Base-by-base conservation (phyloP, 2,888 invertebrate genomes). In the Acleris emargana region DNA sequence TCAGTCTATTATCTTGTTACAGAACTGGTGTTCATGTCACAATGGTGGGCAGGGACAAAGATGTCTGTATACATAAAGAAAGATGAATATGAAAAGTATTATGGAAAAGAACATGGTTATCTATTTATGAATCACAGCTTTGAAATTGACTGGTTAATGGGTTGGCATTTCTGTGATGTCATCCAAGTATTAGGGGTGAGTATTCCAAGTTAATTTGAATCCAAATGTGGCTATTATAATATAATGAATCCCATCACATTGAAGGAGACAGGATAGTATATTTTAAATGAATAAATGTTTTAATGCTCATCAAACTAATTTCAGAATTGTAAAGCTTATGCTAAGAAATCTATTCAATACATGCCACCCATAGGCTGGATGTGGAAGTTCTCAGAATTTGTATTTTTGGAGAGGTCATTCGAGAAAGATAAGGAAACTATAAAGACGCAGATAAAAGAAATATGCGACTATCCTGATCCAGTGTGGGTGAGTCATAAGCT, bases 121-220 rank as follows among this genome's bases (percentile, higher is more conserved):
- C 94, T 97, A 57, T 92, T 99, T 58, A 97, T 99, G 97, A 99
- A 99, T 87, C 99, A 99, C 80, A 95, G 96, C 49, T 99, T 97
- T 86, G 99, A 99, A 93, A 95, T 98, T 74, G 99, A 99, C 86
- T 99, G 99, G 99, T 92, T 99, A 0, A 95, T 97, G 87, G 97
- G 98, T 20, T 99, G 98, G 98, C 95, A 98, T 82, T 94, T 97
- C 74, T 95, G 96, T 78, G 98, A 99, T 75, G 93, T 96, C 75
- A 93, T 96, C 72, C 88, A 93, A 73, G 94, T 97, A 71, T 92
- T 99, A 72, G 98, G 98, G 77, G 97, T 97, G 91, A 94, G 95
- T 88, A 49, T 18, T 85, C 45, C 16, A 45, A 45, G 43, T 43
- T 6, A 43, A 32, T 9, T 32, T n/a, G n/a, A 45, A 45, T n/a